phyloP scores from a whole-genome alignment of 1,140 invertebrate genomes.

The Oncopodura yosiiana region DNA sequence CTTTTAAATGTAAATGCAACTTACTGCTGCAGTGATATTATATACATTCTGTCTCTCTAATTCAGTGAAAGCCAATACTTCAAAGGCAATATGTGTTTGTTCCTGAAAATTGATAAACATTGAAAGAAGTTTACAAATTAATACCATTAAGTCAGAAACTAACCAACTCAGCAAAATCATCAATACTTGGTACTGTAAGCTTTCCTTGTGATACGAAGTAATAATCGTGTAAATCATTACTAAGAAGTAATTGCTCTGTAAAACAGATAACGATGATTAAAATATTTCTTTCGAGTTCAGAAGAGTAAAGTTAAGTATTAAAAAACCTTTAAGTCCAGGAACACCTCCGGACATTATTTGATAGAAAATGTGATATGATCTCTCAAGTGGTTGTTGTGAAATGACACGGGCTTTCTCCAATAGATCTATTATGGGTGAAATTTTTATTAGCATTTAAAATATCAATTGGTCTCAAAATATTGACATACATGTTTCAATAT shows the following conservation, averaged over 20 bases:
- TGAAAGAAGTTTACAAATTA: not conserved
- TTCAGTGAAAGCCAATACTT: constrained; percentile 50
- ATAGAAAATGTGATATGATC: constrained; percentile 66
- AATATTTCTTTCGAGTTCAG: not conserved
- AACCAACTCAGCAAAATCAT: constrained; percentile 45
- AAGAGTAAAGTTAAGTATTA: not conserved
- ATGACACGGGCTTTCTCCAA: constrained; percentile 62
- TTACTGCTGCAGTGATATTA: constrained; percentile 49
- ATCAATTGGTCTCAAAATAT: not conserved
- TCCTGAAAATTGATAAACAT: too few species aligned
- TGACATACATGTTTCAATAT: constrained; percentile 61
- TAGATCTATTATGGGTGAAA: constrained; percentile 44
- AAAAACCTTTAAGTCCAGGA: constrained; percentile 43
- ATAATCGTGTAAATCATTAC: constrained; percentile 52
- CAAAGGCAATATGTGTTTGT: constrained; percentile 51
- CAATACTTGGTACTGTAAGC: constrained; percentile 81
- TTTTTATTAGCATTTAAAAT: constrained; percentile 2
- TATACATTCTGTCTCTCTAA: constrained; percentile 52
- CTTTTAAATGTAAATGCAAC: constrained; percentile 35
- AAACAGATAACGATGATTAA: not conserved
- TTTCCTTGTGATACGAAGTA: constrained; percentile 79
- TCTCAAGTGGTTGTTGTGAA: constrained; percentile 54
- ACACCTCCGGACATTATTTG: constrained; percentile 52
- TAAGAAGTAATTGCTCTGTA: constrained; percentile 37
- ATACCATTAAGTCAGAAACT: not conserved